Evolutionary conservation across 2,797 vertebrate species (phyloP).

Genomic region (Gephyroberyx darwinii): DNA sequence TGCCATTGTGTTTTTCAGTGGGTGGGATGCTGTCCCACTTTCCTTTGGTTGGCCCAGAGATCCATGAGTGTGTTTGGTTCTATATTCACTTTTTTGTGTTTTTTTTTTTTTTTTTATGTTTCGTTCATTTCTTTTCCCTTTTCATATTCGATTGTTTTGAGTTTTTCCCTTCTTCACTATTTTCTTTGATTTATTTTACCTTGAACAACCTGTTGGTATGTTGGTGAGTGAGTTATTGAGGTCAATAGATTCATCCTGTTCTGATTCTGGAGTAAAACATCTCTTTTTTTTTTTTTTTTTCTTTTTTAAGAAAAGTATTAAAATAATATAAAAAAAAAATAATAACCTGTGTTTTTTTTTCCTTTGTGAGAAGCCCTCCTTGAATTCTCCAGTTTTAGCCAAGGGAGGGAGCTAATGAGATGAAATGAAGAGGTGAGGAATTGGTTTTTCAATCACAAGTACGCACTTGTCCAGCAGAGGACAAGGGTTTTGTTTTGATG

Average conservation of each 20-base stretch:
- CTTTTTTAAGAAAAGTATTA: constrained; percentile 81
- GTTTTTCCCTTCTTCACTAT: constrained; percentile 51
- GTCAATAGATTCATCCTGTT: constrained; percentile 85
- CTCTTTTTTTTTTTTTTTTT: constrained; percentile 55
- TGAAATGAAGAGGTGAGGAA: neutral
- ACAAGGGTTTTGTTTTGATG: neutral
- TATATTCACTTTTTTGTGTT: constrained; percentile 60
- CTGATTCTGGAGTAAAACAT: constrained; percentile 86
- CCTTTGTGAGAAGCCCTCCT: neutral
- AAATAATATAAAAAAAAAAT: constrained; percentile 74
- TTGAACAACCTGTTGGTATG: constrained; percentile 82
- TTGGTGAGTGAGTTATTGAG: constrained; percentile 77
- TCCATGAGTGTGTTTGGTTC: constrained; percentile 70
- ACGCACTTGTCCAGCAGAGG: neutral
- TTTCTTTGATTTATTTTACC: constrained; percentile 61
- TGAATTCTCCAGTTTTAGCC: constrained; percentile 8
- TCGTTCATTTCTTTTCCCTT: constrained; percentile 46
- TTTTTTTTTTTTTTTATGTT: constrained; percentile 61
- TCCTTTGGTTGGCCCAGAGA: constrained; percentile 74
- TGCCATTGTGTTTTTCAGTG: constrained; percentile 79
- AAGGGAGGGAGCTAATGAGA: constrained; percentile 12
- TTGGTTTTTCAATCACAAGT: neutral
- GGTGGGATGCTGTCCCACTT: constrained; percentile 46
- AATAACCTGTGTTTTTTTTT: neutral
- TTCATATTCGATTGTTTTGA: constrained; percentile 29